Conservation (phyloP, 2,888 invertebrate genomes). For the Spisula subtruncata region DNA sequence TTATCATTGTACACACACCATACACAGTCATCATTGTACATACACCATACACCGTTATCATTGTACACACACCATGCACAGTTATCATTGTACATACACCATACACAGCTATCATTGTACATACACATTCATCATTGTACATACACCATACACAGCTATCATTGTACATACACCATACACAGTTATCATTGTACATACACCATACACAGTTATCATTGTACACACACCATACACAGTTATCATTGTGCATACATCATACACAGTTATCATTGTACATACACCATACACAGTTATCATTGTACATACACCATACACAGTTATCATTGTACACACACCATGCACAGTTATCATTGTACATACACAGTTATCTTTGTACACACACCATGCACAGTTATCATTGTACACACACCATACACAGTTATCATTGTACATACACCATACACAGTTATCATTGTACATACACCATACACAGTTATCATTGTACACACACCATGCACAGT, state of each 20-base stretch:
- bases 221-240: not conserved
- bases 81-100: no score
- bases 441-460: not conserved
- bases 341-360: not conserved
- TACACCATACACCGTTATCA: not conserved
- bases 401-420: not conserved
- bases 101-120: no score
- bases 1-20: not conserved
- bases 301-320: not conserved
- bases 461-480: constrained; percentile 2
- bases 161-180: not conserved
- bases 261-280: not conserved
- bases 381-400: not conserved
- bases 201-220: not conserved
- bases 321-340: not conserved
- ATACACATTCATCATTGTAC: no score
- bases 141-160: not conserved
- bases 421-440: not conserved
- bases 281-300: not conserved
- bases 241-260: not conserved
- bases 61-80: no score
- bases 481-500: not conserved
- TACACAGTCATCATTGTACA: no score
- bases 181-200: not conserved
- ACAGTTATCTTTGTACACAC: no score